Percentiles rank a stretch among this genome's conserved stretches.
These are phyloP conservation scores for Pyrgus malvae DNA, from an alignment of 2,888 invertebrate species.

Conservation along the genomic window DNA sequence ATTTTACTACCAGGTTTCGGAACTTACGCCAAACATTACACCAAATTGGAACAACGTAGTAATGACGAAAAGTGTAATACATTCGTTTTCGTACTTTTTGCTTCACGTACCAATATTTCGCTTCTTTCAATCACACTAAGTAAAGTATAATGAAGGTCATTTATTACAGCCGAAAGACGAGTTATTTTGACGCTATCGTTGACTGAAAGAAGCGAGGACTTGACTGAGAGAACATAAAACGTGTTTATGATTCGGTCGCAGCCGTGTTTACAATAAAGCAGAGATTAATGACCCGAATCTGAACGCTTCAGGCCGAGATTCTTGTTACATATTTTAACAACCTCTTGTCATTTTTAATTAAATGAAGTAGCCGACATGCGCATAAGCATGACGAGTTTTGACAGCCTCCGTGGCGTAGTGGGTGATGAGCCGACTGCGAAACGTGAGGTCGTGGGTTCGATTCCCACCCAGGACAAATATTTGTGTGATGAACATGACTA, in stretches of 20 bases:
- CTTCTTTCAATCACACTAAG: constrained; percentile 18
- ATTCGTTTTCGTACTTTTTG: too few relatives aligned
- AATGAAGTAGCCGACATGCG: too few relatives aligned
- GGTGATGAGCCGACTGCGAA: too few relatives aligned
- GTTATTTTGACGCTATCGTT: constrained; percentile 18
- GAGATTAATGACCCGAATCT: constrained; percentile 65
- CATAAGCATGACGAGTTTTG: too few relatives aligned
- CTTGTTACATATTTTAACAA: constrained; percentile 61
- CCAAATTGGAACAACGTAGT: too few relatives aligned
- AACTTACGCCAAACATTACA: too few relatives aligned
- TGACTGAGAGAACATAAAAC: constrained; percentile 52
- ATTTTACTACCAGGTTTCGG: too few relatives aligned
- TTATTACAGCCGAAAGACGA: constrained; percentile 9
- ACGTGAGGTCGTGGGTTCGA: too few relatives aligned
- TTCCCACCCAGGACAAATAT: too few relatives aligned
- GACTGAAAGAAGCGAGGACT: constrained; percentile 36
- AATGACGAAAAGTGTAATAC: too few relatives aligned
- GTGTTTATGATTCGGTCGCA: constrained; percentile 73
- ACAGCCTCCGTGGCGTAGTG: too few relatives aligned
- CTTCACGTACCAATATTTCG: constrained; percentile 1
- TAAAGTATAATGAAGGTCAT: constrained; percentile 17
- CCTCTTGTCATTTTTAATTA: constrained; percentile 63
- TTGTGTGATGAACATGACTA: too few relatives aligned
- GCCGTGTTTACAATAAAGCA: constrained; percentile 74
- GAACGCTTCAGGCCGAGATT: constrained; percentile 55